phyloP scores from a whole-genome alignment of 1,140 invertebrate genomes.

The Daktulosphaira vitifoliae region DNA sequence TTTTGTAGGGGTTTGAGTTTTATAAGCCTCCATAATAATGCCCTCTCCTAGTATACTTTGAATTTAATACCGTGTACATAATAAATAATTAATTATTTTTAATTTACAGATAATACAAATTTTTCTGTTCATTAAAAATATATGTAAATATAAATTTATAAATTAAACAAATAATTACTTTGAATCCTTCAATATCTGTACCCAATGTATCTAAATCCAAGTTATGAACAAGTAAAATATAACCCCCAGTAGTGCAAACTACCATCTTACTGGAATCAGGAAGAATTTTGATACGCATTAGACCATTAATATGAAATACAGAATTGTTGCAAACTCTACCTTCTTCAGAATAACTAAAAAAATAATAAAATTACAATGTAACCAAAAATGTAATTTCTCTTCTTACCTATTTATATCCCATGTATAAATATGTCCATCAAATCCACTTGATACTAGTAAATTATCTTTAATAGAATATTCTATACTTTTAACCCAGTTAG shows the following conservation, averaged over 20 bases:
- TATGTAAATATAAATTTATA: background rate
- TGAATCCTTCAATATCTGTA: constrained; percentile 74
- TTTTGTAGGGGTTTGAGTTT: no score
- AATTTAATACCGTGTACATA: no score
- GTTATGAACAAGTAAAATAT: constrained; percentile 82
- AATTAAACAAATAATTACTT: constrained; percentile 48
- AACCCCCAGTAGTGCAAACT: constrained; percentile 80
- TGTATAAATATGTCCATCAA: constrained; percentile 86
- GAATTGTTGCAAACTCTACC: constrained; percentile 47
- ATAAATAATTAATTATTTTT: no score
- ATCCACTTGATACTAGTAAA: constrained; percentile 78
- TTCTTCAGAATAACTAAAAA: constrained; percentile 20
- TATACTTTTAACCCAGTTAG: constrained; percentile 95
- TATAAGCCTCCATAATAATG: no score
- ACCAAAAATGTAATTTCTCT: background rate
- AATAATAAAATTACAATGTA: background rate
- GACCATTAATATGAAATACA: constrained; percentile 70
- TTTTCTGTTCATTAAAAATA: no score
- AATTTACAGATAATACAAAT: no score
- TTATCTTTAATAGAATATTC: constrained; percentile 82
- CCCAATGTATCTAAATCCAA: constrained; percentile 69
- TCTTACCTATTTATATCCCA: constrained; percentile 84
- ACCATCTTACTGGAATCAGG: constrained; percentile 80
- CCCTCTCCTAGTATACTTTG: no score
- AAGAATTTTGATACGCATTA: constrained; percentile 81